Base-by-base conservation (phyloP, 1,140 invertebrate species). In the Penaeus vannamei region DNA sequence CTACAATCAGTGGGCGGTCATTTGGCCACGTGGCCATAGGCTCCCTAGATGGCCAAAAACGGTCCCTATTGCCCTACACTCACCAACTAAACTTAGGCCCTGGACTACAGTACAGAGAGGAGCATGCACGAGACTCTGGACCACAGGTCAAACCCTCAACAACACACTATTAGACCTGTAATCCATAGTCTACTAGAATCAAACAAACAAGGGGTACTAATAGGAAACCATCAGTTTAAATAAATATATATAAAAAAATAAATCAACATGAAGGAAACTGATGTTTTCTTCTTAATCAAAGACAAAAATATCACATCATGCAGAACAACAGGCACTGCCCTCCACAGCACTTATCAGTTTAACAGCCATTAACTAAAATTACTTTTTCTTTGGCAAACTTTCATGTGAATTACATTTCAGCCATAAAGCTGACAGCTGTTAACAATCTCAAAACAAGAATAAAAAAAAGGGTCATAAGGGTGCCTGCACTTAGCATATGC, bases 51-150 rank as follows among this genome's bases (percentile, higher is more conserved):
- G 77, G 26, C 77, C 85, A 42, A 86, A 79, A 77, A 60, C 62
- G 77, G 61, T 87, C 53, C 86, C 80, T 83, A 82, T 22, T 82
- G 36, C 86, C 86, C 86, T 87, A 87, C 66, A 29, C 80, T 87
- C 85, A 62, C 85, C 62, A 60, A 61, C 72, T 80, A 62, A 83
- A 61, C 69, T 77, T 61, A 86, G 85, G 85, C 85, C 85, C 85
- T 86, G 60, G 76, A 86, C 85, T 86, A 86, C 85, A 81, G 85
- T 80, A 86, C 85, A 86, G 76, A 86, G 85, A 86, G 85, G 84
- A 85, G 85, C 85, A 86, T 86, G 85, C 85, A 86, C 29, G 62
- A 86, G 60, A 86, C 85, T 80, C 76, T 77, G 85, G 77, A 80
- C 72, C 59, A 86, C 76, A 81, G 76, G 76, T 62, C 85, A 79